Evolutionary conservation across 1,140 invertebrate species (phyloP).

Genomic region (Drosophila neocordata): DNA sequence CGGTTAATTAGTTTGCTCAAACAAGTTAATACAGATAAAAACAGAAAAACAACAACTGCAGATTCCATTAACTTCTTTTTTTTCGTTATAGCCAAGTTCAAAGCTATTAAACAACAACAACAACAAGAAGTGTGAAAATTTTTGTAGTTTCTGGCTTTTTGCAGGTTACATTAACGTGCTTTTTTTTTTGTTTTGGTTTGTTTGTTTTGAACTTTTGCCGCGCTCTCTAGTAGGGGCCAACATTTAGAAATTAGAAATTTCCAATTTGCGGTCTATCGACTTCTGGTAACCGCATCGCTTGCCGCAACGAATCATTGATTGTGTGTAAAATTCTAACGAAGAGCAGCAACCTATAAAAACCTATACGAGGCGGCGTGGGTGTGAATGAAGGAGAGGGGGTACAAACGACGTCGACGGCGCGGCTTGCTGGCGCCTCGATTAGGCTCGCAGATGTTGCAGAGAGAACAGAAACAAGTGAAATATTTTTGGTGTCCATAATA

Average conservation of each 20-base stretch:
- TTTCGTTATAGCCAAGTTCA: constrained; percentile 21
- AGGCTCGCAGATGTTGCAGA: constrained; percentile 56
- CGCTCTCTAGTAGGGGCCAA: constrained; percentile 23
- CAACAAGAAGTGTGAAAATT: constrained; percentile 29
- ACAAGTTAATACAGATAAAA: constrained; percentile 39
- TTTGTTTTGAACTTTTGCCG: constrained; percentile 30
- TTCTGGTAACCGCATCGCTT: constrained; percentile 69
- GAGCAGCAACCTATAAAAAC: constrained; percentile 34
- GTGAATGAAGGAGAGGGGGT: neutral
- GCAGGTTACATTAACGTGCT: constrained; percentile 31
- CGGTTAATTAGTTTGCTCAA: constrained; percentile 56
- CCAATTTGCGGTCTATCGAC: constrained; percentile 45
- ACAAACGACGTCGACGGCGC: constrained; percentile 71
- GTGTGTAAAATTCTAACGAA: constrained; percentile 31
- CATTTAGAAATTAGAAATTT: constrained; percentile 26
- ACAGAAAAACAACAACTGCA: constrained; percentile 29
- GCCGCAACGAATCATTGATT: constrained; percentile 75
- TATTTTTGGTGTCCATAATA: neutral
- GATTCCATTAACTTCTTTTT: constrained; percentile 53
- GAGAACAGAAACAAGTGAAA: constrained; percentile 8
- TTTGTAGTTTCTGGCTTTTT: constrained; percentile 11
- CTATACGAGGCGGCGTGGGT: constrained; percentile 10
- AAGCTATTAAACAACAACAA: constrained; percentile 15
- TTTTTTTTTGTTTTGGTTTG: neutral
- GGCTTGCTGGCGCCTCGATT: constrained; percentile 76